These are phyloP conservation scores for Lagria hirta DNA, from an alignment of 2,888 invertebrate species.

Conservation along the genomic window DNA sequence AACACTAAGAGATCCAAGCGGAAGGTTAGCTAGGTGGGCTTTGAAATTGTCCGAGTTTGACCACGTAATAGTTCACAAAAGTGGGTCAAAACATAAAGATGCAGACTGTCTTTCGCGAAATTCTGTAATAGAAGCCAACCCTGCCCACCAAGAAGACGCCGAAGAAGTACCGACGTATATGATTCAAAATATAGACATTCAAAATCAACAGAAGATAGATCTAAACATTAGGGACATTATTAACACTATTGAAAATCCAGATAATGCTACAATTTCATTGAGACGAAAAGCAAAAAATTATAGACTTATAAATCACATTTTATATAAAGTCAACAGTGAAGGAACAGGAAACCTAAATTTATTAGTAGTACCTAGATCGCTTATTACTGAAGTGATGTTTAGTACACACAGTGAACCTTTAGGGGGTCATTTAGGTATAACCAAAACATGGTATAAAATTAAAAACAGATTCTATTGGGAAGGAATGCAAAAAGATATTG, in stretches of 20 bases:
- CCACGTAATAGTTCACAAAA: constrained; percentile 16
- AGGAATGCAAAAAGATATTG: constrained; percentile 2
- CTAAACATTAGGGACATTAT: no score
- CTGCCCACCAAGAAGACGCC: constrained; percentile 7
- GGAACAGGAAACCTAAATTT: no score
- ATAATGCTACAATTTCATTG: no score
- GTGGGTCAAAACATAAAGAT: constrained; percentile 18
- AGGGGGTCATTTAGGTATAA: constrained; percentile 4
- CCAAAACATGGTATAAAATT: constrained; percentile 6
- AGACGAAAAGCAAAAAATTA: no score
- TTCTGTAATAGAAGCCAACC: constrained; percentile 10
- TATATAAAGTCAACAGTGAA: no score
- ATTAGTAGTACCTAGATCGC: no score
- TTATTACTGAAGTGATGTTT: no score
- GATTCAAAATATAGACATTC: no score
- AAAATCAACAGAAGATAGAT: no score
- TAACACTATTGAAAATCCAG: no score
- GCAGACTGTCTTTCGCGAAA: constrained; percentile 28
- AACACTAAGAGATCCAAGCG: constrained; percentile 5
- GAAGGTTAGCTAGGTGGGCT: constrained; percentile 5
- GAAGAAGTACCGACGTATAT: constrained; percentile 24
- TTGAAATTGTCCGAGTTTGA: constrained; percentile 18
- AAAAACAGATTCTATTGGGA: constrained; percentile 3
- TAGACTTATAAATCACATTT: no score
- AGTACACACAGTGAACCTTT: no score